Percentiles rank a stretch among this genome's conserved stretches.
phyloP scores from a whole-genome alignment of 1,140 invertebrate species.

The Rhyacophila brunnea region DNA sequence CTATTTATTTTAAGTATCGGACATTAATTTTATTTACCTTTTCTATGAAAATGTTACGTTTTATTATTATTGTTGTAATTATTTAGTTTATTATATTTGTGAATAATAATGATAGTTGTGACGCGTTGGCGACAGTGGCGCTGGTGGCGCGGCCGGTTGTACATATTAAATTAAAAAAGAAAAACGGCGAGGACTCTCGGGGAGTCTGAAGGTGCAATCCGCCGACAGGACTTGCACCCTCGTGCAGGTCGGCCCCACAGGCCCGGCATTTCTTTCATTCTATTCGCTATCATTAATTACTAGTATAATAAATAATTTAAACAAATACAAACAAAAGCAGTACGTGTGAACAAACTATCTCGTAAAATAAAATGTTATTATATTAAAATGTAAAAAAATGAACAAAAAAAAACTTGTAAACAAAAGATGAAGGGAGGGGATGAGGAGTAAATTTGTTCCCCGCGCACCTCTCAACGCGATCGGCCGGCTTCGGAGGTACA shows the following conservation, averaged over 20 bases:
- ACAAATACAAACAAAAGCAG: conserved; percentile 29
- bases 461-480: conserved; percentile 9
- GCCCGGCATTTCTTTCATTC: conserved; percentile 28
- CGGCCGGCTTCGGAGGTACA: conserved; percentile 9
- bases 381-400: conserved; percentile 24
- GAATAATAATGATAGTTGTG: conserved; percentile 1
- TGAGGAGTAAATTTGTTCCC: conserved; percentile 25
- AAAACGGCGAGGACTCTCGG: conserved; percentile 12
- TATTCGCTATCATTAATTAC: conserved; percentile 13
- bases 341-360: conserved; percentile 25
- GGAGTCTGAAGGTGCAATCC: conserved; percentile 13
- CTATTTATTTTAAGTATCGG: conserved; percentile 34
- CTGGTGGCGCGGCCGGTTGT: conserved; percentile 13
- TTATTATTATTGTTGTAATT: conserved; percentile 11
- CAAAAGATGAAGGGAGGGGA: conserved; percentile 18
- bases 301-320: conserved; percentile 31
- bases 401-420: conserved; percentile 19
- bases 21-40: conserved; percentile 33
- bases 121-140: background rate
- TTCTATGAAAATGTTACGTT: conserved; percentile 35
- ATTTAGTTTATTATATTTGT: no score
- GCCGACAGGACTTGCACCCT: conserved; percentile 4
- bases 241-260: conserved; percentile 8
- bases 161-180: conserved; percentile 9
- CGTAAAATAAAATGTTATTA: conserved; percentile 23